These are phyloP conservation scores for Bombus affinis DNA, from an alignment of 1,140 invertebrate genomes.

Conservation along the genomic window DNA sequence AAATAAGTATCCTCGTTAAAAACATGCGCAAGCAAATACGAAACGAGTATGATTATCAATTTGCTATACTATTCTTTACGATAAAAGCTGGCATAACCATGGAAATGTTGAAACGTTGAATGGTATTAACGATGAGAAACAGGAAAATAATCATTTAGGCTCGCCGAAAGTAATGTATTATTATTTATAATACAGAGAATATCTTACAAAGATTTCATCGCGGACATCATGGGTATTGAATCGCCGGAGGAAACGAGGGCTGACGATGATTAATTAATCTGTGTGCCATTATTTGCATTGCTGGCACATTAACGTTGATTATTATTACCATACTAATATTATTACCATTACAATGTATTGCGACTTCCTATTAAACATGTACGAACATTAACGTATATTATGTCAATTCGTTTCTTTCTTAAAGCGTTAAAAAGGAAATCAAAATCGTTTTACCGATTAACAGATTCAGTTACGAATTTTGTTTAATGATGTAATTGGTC, in stretches of 20 bases:
- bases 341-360: slow-evolving; percentile 42
- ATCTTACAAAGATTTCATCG: slow-evolving; percentile 79
- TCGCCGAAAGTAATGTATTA: slow-evolving; percentile 77
- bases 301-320: slow-evolving; percentile 49
- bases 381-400: slow-evolving; percentile 38
- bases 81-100: neutral
- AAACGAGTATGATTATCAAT: neutral
- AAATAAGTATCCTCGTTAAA: too few relatives aligned
- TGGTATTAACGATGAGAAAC: neutral
- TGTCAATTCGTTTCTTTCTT: neutral
- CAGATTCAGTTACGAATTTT: neutral
- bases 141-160: slow-evolving; percentile 61
- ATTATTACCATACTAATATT: slow-evolving; percentile 42
- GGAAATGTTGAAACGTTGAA: neutral
- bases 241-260: slow-evolving; percentile 65
- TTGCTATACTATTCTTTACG: neutral
- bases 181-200: slow-evolving; percentile 78
- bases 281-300: slow-evolving; percentile 39
- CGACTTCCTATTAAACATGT: slow-evolving; percentile 52
- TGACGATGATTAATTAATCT: slow-evolving; percentile 56
- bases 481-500: neutral
- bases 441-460: slow-evolving; percentile 1
- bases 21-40: neutral
- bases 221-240: slow-evolving; percentile 72
- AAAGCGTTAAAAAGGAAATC: neutral